Conservation (phyloP, 2,888 invertebrate species). For the Brenthis ino region DNA sequence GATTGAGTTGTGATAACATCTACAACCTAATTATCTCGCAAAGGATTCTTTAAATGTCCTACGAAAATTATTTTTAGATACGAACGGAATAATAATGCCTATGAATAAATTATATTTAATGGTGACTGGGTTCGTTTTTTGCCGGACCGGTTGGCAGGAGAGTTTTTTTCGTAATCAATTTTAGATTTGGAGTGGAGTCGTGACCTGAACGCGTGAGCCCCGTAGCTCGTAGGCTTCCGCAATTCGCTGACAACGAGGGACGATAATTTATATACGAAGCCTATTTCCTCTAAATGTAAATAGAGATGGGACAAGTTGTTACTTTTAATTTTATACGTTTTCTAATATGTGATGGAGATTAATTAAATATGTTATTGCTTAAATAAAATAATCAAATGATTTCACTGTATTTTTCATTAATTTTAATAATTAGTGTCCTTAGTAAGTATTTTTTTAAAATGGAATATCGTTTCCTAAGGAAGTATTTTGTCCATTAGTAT, state of each 20-base stretch:
- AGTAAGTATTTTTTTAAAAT: too few relatives aligned
- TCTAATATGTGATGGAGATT: not conserved
- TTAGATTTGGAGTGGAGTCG: slow-evolving; percentile 74
- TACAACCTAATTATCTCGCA: not conserved
- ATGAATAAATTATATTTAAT: slow-evolving; percentile 74
- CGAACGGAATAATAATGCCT: slow-evolving; percentile 59
- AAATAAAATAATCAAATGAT: too few relatives aligned
- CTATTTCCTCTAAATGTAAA: slow-evolving; percentile 8
- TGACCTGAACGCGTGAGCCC: slow-evolving; percentile 66
- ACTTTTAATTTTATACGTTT: slow-evolving; percentile 3
- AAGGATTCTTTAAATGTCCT: slow-evolving; percentile 40
- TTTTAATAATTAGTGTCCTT: too few relatives aligned
- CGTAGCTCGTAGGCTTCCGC: slow-evolving; percentile 62
- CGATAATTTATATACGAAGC: slow-evolving; percentile 10
- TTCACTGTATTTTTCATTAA: too few relatives aligned
- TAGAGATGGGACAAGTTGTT: not conserved
- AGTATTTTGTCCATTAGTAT: too few relatives aligned
- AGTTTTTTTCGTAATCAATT: slow-evolving; percentile 73
- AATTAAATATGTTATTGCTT: too few relatives aligned
- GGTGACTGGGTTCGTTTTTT: slow-evolving; percentile 64
- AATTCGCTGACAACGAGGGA: slow-evolving; percentile 44
- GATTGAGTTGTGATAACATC: slow-evolving; percentile 1
- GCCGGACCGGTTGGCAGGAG: slow-evolving; percentile 49
- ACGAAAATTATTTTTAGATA: slow-evolving; percentile 50
- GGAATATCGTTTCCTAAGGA: too few relatives aligned